Conservation (phyloP, 2,888 invertebrate genomes). For the Panzeria rudis region DNA sequence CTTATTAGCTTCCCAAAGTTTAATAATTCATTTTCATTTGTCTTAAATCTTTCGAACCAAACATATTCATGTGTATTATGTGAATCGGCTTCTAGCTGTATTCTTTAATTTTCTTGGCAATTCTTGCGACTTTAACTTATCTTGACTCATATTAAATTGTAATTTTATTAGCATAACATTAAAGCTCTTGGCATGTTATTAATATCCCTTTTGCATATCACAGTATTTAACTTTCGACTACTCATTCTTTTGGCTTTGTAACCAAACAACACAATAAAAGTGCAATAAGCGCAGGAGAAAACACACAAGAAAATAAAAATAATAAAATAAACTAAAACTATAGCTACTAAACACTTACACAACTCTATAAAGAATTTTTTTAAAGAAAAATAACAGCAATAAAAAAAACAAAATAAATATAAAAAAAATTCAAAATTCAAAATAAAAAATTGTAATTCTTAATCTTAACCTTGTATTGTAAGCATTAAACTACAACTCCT, state of each 20-base stretch:
- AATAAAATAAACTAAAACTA: slow-evolving; percentile 43
- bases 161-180: slow-evolving; percentile 73
- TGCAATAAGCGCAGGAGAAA: slow-evolving; percentile 15
- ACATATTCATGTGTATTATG: background rate
- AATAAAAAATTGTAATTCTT: slow-evolving; percentile 68
- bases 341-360: slow-evolving; percentile 50
- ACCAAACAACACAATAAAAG: slow-evolving; percentile 23
- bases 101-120: slow-evolving; percentile 8
- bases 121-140: slow-evolving; percentile 61
- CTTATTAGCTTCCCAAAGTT: background rate
- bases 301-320: slow-evolving; percentile 5
- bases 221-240: slow-evolving; percentile 68
- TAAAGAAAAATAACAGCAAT: slow-evolving; percentile 5
- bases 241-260: slow-evolving; percentile 37
- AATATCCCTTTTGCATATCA: slow-evolving; percentile 72
- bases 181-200: slow-evolving; percentile 73
- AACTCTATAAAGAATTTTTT: slow-evolving; percentile 7
- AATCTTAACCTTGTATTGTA: slow-evolving; percentile 68
- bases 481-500: slow-evolving; percentile 55
- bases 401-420: slow-evolving; percentile 13
- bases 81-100: slow-evolving; percentile 5
- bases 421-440: slow-evolving; percentile 53
- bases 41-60: slow-evolving; percentile 30
- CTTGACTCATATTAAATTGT: slow-evolving; percentile 73
- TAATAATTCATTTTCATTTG: slow-evolving; percentile 70